Evolutionary conservation across 1,140 invertebrate species (phyloP).

Genomic region (Anastatus disparis): DNA sequence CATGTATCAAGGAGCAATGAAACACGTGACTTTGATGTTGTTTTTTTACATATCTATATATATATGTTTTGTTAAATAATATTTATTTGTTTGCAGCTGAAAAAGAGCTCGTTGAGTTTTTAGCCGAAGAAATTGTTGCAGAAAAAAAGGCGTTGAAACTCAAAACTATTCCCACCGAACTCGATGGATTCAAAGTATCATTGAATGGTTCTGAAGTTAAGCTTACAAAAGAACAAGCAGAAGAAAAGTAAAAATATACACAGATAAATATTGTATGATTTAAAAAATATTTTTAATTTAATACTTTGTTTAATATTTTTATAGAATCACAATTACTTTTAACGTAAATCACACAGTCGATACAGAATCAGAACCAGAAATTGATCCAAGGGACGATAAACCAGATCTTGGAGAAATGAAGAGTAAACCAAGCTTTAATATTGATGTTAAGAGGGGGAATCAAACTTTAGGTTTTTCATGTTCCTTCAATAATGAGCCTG

Average conservation of each 20-base stretch:
- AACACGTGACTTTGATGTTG: neutral
- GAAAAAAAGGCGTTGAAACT: constrained; percentile 84
- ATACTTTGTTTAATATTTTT: too few relatives aligned
- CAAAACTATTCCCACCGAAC: constrained; percentile 77
- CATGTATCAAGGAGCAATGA: too few relatives aligned
- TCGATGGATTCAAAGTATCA: constrained; percentile 83
- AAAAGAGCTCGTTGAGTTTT: constrained; percentile 85
- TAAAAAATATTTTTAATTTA: too few relatives aligned
- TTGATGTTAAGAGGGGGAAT: constrained; percentile 81
- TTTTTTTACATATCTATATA: constrained; percentile 11
- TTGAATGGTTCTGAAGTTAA: constrained; percentile 82
- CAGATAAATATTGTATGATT: too few relatives aligned
- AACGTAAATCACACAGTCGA: constrained; percentile 94
- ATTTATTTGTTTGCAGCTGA: constrained; percentile 66
- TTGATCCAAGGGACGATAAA: constrained; percentile 73
- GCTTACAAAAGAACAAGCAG: constrained; percentile 73
- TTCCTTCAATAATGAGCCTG: constrained; percentile 75
- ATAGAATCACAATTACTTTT: constrained; percentile 80
- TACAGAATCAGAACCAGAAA: constrained; percentile 75
- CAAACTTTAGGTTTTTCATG: constrained; percentile 85
- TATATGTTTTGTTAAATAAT: neutral
- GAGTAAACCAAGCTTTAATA: constrained; percentile 87
- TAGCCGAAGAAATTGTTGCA: constrained; percentile 88
- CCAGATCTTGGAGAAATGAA: constrained; percentile 83
- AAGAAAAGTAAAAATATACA: constrained; percentile 75